phyloP scores from a whole-genome alignment of 2,113 vertebrate species.

The Sisor rabdophorus region DNA sequence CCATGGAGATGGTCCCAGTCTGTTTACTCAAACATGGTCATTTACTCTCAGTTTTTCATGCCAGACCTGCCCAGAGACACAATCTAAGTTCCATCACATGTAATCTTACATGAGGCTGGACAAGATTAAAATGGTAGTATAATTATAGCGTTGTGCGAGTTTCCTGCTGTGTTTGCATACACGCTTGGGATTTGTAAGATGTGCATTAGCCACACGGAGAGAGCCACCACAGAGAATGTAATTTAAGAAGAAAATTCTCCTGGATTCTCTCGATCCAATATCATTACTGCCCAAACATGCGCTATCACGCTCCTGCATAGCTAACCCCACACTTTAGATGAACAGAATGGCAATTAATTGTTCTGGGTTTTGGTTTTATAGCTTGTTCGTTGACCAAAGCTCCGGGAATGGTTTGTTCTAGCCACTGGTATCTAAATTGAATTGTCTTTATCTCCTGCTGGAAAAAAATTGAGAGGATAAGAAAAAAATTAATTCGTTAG shows the following conservation, averaged over 20 bases:
- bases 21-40: conserved; percentile 34
- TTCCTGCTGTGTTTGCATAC: conserved; percentile 52
- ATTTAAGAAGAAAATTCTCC: conserved; percentile 50
- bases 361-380: conserved; percentile 56
- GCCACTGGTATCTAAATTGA: conserved; percentile 77
- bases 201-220: conserved; percentile 45
- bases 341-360: conserved; percentile 58
- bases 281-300: conserved; percentile 53
- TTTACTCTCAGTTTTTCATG: conserved; percentile 23
- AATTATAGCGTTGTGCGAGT: conserved; percentile 44
- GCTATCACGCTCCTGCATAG: conserved; percentile 45
- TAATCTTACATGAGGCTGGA: conserved; percentile 50
- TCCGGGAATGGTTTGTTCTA: conserved; percentile 59
- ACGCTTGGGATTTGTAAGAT: conserved; percentile 50
- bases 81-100: conserved; percentile 39
- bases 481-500: conserved; percentile 76
- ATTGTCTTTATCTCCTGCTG: conserved; percentile 75
- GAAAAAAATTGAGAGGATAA: conserved; percentile 57
- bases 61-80: background rate
- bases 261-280: conserved; percentile 35
- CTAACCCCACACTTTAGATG: conserved; percentile 47
- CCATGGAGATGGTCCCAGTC: conserved; percentile 16
- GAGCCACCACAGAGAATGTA: conserved; percentile 53
- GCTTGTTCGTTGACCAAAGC: conserved; percentile 59
- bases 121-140: conserved; percentile 48